These are phyloP conservation scores for Aethes cnicana DNA, from an alignment of 2,888 invertebrate species.

Conservation along the genomic window DNA sequence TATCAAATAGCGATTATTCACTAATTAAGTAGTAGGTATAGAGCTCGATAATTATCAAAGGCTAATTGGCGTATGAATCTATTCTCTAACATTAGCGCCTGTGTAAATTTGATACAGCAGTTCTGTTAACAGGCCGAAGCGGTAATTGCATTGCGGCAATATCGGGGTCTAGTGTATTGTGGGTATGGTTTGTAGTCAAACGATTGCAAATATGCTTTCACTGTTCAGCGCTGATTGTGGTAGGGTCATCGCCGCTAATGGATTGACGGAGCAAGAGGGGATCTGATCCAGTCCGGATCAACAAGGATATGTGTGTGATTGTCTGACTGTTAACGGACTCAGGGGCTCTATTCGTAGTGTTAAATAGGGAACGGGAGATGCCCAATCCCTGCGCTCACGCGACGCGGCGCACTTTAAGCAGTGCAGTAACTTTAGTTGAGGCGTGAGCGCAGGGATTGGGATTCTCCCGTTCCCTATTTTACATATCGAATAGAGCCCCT, in stretches of 20 bases:
- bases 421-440: too few relatives aligned
- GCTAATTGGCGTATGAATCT: constrained; percentile 34
- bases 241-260: constrained; percentile 20
- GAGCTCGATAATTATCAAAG: background rate
- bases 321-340: constrained; percentile 2
- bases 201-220: constrained; percentile 15
- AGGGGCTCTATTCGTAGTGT: too few relatives aligned
- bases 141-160: constrained; percentile 49
- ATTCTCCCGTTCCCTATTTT: too few relatives aligned
- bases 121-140: constrained; percentile 27
- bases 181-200: constrained; percentile 28
- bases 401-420: too few relatives aligned
- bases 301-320: constrained; percentile 2
- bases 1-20: too few relatives aligned
- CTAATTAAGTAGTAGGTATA: constrained; percentile 1
- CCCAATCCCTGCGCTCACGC: too few relatives aligned
- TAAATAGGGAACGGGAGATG: too few relatives aligned
- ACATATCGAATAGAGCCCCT: too few relatives aligned
- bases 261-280: constrained; percentile 15
- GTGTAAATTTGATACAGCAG: constrained; percentile 5
- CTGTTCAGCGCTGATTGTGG: constrained; percentile 3
- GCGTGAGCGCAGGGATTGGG: too few relatives aligned
- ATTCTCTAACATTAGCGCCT: constrained; percentile 32
- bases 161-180: background rate
- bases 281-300: constrained; percentile 5